A percentile compares a stretch with the other conserved stretches of the same genome.
phyloP scores from a whole-genome alignment of 2,797 vertebrate species.

The Denticeps clupeoides region DNA sequence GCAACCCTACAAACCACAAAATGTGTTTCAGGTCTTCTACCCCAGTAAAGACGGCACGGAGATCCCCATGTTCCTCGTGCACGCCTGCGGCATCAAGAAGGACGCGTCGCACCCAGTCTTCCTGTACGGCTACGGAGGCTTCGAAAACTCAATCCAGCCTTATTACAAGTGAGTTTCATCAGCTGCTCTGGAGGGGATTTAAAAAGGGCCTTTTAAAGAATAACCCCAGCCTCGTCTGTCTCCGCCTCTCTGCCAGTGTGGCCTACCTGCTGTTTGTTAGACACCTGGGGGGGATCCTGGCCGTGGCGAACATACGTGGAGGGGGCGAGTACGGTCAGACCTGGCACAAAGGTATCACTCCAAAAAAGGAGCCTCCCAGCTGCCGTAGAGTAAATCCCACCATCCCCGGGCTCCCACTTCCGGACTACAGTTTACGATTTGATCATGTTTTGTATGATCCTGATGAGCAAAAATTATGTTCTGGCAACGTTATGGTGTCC shows the following conservation, averaged over 20 bases:
- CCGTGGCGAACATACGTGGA: slow-evolving; percentile 64
- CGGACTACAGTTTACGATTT: too few relatives aligned
- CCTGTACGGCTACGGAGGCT: slow-evolving; percentile 64
- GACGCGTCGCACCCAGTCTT: slow-evolving; percentile 54
- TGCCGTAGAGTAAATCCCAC: too few relatives aligned
- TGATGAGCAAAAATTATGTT: too few relatives aligned
- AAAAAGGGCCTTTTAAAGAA: not conserved
- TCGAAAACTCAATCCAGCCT: slow-evolving; percentile 57
- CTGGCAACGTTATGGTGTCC: too few relatives aligned
- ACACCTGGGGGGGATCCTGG: slow-evolving; percentile 61
- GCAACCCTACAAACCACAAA: not conserved
- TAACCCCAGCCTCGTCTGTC: not conserved
- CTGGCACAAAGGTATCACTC: slow-evolving; percentile 60
- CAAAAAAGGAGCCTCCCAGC: too few relatives aligned
- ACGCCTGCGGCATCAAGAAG: slow-evolving; percentile 41
- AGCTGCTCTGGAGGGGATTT: too few relatives aligned
- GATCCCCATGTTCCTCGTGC: slow-evolving; percentile 67
- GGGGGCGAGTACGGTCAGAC: slow-evolving; percentile 65
- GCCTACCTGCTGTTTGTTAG: slow-evolving; percentile 56
- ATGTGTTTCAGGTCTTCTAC: slow-evolving; percentile 54
- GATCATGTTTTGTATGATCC: too few relatives aligned
- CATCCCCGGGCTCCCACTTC: too few relatives aligned
- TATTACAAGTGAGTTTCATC: slow-evolving; percentile 49
- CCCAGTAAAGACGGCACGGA: slow-evolving; percentile 59
- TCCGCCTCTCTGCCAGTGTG: slow-evolving; percentile 33